Conservation (phyloP, 2,888 invertebrate genomes). For the Leucophora obtusa region DNA sequence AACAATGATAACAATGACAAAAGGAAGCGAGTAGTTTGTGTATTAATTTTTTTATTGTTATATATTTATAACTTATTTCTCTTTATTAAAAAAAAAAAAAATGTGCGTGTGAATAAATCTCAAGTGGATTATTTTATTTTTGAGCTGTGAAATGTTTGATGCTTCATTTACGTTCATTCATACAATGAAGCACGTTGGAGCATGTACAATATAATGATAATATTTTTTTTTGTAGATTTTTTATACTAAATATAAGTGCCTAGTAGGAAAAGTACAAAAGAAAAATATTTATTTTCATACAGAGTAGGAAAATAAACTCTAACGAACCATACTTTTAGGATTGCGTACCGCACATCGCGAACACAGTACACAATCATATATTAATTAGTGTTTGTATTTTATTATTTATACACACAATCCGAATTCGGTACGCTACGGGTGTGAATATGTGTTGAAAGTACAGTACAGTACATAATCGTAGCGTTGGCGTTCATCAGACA, state of each 20-base stretch:
- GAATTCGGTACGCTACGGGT: too few species aligned
- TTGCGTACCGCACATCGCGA: too few species aligned
- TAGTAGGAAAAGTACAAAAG: not conserved
- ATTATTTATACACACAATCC: too few species aligned
- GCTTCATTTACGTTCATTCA: constrained; percentile 61
- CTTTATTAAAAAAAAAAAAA: constrained; percentile 26
- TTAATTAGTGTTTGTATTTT: too few species aligned
- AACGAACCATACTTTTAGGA: too few species aligned
- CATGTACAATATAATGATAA: constrained; percentile 40
- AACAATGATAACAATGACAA: constrained; percentile 41
- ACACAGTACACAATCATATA: too few species aligned
- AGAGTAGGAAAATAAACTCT: too few species aligned
- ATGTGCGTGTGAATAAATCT: constrained; percentile 61
- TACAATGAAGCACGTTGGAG: constrained; percentile 38
- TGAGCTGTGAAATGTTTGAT: constrained; percentile 53
- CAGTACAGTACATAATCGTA: too few species aligned
- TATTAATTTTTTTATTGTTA: constrained; percentile 26
- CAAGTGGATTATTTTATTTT: constrained; percentile 54
- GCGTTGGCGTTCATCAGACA: too few species aligned
- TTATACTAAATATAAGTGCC: not conserved
- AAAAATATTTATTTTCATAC: too few species aligned
- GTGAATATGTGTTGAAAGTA: too few species aligned
- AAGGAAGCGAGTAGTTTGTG: constrained; percentile 46
- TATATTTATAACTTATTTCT: not conserved
- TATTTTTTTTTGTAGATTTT: constrained; percentile 8